Evolutionary conservation across 2,113 vertebrate genomes (phyloP), one percentile per base, ranked within the genome.

Genomic region (Pundamilia nyererei): DNA sequence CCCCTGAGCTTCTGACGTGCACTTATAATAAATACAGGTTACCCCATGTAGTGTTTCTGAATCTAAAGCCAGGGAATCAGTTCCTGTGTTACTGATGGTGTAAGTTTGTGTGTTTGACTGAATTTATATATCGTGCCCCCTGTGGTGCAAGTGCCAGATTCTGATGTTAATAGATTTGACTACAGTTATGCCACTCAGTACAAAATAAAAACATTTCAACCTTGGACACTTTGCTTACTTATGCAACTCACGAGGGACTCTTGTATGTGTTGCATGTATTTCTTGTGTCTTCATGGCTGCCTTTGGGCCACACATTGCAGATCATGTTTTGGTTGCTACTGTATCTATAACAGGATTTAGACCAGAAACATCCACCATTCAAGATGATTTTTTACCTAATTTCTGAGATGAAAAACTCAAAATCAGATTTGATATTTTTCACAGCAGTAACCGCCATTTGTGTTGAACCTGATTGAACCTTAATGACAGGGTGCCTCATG

Each of bases 11-110:
- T 9, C 29, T 33, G 17, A 81, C 0, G 13, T 91, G 84, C 58
- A 65, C 60, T 12, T 60, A 17, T 29, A 92, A 92, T 88, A 91
- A 90, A 88, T 38, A 72, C 62, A 58, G 81, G 77, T 86, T 89
- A 79, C 45, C 35, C 80, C 38, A 31, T n/a, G 38, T 5, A 14
- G 6, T 72, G 21, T 77, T 33, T 77, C 47, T n/a, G 17, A 75
- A 77, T 33, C 26, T 19, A 33, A 77, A 33, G 26, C 72, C 45
- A 51, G 45, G 26, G 24, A 77, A 51, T 31, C 26, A 9, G 10
- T 77, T 49, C 26, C 26, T 8, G 10, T 31, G 72, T 4, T n/a
- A 51, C 9, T n/a, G 72, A 51, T 51, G 17, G 26, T 77, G 26
- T 31, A 33, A 31, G 72, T 49, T 49, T 51, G 72, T 33, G 26